Percentiles rank a stretch among this genome's conserved stretches.
Evolutionary conservation across 2,797 vertebrate species (phyloP).

Genomic region (Bovichtus diacanthus): DNA sequence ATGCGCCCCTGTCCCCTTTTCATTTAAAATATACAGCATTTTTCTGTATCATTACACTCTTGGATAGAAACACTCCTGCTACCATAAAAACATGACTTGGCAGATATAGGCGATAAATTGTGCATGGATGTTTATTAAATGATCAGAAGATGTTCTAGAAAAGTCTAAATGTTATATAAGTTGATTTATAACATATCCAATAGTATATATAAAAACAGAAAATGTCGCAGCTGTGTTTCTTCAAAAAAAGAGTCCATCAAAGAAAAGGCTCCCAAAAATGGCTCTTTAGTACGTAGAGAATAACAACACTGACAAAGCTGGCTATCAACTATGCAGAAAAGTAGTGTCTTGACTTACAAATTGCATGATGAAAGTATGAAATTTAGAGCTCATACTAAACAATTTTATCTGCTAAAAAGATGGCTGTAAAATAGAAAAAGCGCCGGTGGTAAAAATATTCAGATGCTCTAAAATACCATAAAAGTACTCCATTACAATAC

Average conservation of each 20-base stretch:
- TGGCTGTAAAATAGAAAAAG: neutral
- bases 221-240: neutral
- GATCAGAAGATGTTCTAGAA: constrained; percentile 52
- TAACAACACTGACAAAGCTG: neutral
- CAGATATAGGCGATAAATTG: constrained; percentile 57
- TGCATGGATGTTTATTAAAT: constrained; percentile 60
- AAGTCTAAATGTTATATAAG: constrained; percentile 9
- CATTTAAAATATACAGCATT: constrained; percentile 30
- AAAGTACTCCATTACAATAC: neutral
- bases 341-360: neutral
- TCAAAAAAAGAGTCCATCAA: neutral
- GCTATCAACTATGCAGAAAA: neutral
- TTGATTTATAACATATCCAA: constrained; percentile 28
- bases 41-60: constrained; percentile 17
- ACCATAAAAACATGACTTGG: constrained; percentile 45
- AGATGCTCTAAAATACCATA: neutral
- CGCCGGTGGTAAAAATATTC: neutral
- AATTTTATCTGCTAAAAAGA: neutral
- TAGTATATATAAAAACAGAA: neutral
- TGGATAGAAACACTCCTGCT: constrained; percentile 5
- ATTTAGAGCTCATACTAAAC: neutral
- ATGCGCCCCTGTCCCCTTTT: constrained; percentile 27
- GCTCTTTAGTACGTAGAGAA: neutral
- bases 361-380: neutral
- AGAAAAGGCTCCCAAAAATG: neutral